Base-by-base conservation (phyloP, 2,797 vertebrate species). In the Setipinna tenuifilis region DNA sequence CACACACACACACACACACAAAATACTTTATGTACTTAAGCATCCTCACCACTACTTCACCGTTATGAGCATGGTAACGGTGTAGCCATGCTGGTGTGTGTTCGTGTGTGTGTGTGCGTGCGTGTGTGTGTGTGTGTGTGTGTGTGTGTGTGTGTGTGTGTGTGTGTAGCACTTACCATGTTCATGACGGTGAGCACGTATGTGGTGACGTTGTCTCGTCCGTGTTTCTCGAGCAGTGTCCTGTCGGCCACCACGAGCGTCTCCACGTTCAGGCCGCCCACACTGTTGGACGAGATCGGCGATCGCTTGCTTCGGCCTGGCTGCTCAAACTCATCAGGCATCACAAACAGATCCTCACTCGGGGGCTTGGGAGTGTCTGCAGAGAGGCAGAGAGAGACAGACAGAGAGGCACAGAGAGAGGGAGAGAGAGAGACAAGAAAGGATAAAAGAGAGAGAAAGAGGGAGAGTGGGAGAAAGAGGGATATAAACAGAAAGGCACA, bases 121-220 rank as follows among this genome's bases (percentile, higher is more conserved):
- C 7, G 50, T 54, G 50, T 14, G 50, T 54, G 50, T 14, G 50
- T 54, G 50, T 14, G 50, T 54, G 50, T 54, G 50, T 10, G 50
- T 54, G 50, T 54, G 50, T 54, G 50, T 54, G 50, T 54, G 50
- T 54, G 50, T 54, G 50, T 54, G 50, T 54, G 50, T 54, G 50
- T 54, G 50, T 41, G 78, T 23, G 44, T 12, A 6, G 50, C 9
- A 9, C 87, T 88, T 90, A 99, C 98, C 98, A 99, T 99, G 92
- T 99, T 99, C 98, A 99, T 99, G 91, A 99, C 96, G 0, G 98
- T 99, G 88, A 99, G 96, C 87, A 99, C 95, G 83, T 99, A 99
- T 0, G 97, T 99, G 88, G 98, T 99, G 87, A 99, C 95, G 0
- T 98, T 98, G 25, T 97, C 97, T 88, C 96, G 95, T 92, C 98